These are phyloP conservation scores for Archips xylosteana DNA, from an alignment of 2,888 invertebrate genomes.

Conservation along the genomic window DNA sequence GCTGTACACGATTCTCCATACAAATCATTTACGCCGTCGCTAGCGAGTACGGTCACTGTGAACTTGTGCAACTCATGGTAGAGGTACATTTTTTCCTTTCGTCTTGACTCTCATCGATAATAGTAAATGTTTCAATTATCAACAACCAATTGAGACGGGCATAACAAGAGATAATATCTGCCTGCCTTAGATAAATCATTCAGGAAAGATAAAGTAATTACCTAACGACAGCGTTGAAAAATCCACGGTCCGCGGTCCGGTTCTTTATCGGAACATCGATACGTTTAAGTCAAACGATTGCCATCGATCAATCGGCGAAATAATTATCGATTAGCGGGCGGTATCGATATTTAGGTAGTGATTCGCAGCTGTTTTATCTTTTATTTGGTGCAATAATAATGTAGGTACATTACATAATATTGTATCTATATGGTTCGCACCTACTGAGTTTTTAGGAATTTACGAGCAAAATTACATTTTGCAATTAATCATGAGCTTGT, in stretches of 20 bases:
- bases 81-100: background rate
- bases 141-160: slow-evolving; percentile 23
- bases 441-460: too few species aligned
- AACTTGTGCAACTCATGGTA: too few species aligned
- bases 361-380: slow-evolving; percentile 14
- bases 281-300: slow-evolving; percentile 28
- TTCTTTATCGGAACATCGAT: slow-evolving; percentile 32
- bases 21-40: too few species aligned
- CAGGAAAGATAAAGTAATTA: slow-evolving; percentile 39
- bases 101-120: background rate
- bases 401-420: too few species aligned
- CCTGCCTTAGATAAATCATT: slow-evolving; percentile 36
- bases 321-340: slow-evolving; percentile 26
- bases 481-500: too few species aligned
- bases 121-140: slow-evolving; percentile 7
- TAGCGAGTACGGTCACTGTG: too few species aligned
- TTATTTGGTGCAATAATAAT: too few species aligned
- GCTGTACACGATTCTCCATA: too few species aligned
- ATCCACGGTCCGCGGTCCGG: slow-evolving; percentile 27
- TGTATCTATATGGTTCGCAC: too few species aligned
- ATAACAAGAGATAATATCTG: slow-evolving; percentile 32
- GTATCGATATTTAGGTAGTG: slow-evolving; percentile 16
- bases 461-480: too few species aligned
- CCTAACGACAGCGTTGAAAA: slow-evolving; percentile 40
- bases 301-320: slow-evolving; percentile 36